Percentiles rank a stretch among this genome's conserved stretches.
These are phyloP conservation scores for Bovichtus variegatus DNA, from an alignment of 2,797 vertebrate species.

Conservation along the genomic window DNA sequence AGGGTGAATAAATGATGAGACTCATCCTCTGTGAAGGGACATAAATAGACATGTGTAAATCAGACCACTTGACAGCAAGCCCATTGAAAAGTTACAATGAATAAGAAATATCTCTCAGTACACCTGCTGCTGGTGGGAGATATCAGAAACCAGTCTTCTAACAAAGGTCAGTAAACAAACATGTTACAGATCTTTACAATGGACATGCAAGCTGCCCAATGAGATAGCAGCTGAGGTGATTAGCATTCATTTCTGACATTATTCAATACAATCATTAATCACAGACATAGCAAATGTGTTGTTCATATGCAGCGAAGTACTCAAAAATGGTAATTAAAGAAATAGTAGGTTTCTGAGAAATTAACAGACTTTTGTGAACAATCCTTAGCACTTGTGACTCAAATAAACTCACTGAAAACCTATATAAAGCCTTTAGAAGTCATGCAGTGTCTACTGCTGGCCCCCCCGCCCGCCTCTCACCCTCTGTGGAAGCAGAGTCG, in stretches of 20 bases:
- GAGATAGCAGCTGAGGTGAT: conserved; percentile 40
- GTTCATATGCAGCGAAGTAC: neutral
- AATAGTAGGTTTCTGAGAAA: neutral
- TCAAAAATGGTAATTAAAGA: neutral
- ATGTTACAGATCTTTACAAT: conserved; percentile 28
- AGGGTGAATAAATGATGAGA: conserved; percentile 26
- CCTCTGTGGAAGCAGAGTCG: conserved; percentile 79
- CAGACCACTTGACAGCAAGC: conserved; percentile 45
- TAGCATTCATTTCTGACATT: neutral
- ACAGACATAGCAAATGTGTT: neutral
- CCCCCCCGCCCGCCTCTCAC: conserved; percentile 63
- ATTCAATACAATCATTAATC: neutral
- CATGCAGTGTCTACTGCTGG: neutral
- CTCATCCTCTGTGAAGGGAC: conserved; percentile 41
- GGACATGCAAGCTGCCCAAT: conserved; percentile 33
- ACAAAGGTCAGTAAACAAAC: conserved; percentile 39
- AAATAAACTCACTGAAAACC: neutral
- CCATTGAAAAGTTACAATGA: conserved; percentile 40
- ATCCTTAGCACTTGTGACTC: neutral
- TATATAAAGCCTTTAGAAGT: neutral
- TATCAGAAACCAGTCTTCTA: conserved; percentile 35
- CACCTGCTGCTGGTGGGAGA: conserved; percentile 63
- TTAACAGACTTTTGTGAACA: neutral
- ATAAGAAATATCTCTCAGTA: conserved; percentile 32
- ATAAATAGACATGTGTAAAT: conserved; percentile 66